Evolutionary conservation across 2,888 invertebrate genomes (phyloP).

Genomic region (Perizoma affinitatum): DNA sequence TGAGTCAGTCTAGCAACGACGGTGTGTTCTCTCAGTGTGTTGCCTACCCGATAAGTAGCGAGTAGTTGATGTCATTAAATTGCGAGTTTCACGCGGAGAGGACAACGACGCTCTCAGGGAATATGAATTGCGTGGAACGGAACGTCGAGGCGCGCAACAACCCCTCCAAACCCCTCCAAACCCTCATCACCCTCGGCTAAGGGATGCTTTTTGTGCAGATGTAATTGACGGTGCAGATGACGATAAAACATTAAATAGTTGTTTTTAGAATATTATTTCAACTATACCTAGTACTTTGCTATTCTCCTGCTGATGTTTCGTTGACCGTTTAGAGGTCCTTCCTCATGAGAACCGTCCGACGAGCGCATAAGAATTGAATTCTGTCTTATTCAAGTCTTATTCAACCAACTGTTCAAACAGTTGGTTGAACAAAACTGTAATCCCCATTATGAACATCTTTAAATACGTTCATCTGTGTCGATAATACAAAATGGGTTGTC

Average conservation of each 20-base stretch:
- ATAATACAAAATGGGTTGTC: too few species aligned
- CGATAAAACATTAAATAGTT: not conserved
- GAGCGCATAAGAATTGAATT: too few species aligned
- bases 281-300: too few species aligned
- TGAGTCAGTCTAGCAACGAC: too few species aligned
- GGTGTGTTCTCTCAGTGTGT: slow-evolving; percentile 4
- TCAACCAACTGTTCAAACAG: too few species aligned
- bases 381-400: too few species aligned
- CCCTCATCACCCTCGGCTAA: not conserved
- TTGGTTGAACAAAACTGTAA: too few species aligned
- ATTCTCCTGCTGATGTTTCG: too few species aligned
- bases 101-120: slow-evolving; percentile 15
- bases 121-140: slow-evolving; percentile 18
- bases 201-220: slow-evolving; percentile 9
- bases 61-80: slow-evolving; percentile 38
- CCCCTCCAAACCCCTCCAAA: slow-evolving; percentile 9
- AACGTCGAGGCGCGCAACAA: slow-evolving; percentile 4
- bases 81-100: slow-evolving; percentile 33
- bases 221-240: slow-evolving; percentile 7
- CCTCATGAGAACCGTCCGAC: too few species aligned
- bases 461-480: too few species aligned
- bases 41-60: slow-evolving; percentile 27
- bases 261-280: not conserved
- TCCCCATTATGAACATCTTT: too few species aligned
- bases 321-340: too few species aligned